Evolutionary conservation across 1,140 invertebrate species (phyloP).

Genomic region (Bombus turneri): DNA sequence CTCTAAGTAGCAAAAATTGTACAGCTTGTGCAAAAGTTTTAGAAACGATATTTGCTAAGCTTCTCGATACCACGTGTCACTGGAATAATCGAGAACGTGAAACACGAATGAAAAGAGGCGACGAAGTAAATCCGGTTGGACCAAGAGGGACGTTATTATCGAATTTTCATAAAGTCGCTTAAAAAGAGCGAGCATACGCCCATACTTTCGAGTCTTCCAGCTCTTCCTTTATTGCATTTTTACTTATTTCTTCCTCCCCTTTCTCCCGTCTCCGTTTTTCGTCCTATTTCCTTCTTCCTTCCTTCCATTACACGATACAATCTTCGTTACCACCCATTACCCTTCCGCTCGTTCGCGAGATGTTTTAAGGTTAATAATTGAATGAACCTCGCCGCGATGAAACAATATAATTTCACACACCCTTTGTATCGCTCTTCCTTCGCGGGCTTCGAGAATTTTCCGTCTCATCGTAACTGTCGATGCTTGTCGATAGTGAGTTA

Average conservation of each 20-base stretch:
- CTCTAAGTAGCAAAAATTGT: not conserved
- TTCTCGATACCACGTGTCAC: not conserved
- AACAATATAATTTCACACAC: not conserved
- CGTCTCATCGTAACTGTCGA: not conserved
- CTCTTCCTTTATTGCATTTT: not conserved
- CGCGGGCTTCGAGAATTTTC: not conserved
- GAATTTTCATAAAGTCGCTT: conserved; percentile 70
- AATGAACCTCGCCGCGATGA: not conserved
- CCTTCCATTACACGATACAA: not conserved
- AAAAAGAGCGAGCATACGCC: conserved; percentile 56
- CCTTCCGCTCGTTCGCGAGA: conserved; percentile 21
- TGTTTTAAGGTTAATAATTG: conserved; percentile 24
- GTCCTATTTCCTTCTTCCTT: conserved; percentile 28
- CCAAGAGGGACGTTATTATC: conserved; percentile 58
- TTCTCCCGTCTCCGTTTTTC: not conserved
- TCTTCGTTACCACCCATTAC: conserved; percentile 43
- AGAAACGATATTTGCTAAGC: not conserved
- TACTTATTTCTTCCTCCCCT: not conserved
- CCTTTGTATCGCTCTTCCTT: not conserved
- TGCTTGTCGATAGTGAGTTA: not conserved
- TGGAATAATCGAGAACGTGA: not conserved
- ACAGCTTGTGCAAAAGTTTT: not conserved
- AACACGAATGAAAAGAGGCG: not conserved
- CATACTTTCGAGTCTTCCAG: not conserved
- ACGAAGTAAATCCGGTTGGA: conserved; percentile 46